Evolutionary conservation across 2,113 vertebrate genomes (phyloP).

Genomic region (Recurvirostra avosetta): DNA sequence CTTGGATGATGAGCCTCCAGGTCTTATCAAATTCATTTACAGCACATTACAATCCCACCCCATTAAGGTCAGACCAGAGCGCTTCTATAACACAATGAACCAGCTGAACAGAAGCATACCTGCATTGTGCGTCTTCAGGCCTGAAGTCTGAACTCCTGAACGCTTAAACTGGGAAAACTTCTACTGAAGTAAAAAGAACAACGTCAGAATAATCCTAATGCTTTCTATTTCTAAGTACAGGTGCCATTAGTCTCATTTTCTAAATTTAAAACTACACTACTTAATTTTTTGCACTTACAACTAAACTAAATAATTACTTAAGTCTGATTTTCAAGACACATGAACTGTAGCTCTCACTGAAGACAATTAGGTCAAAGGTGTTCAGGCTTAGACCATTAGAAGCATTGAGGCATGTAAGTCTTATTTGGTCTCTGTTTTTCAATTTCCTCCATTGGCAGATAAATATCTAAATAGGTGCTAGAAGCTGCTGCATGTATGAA

Average conservation of each 20-base stretch:
- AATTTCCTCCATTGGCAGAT: background rate
- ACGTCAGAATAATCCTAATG: background rate
- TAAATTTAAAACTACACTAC: background rate
- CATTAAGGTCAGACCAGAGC: background rate
- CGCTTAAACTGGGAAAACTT: background rate
- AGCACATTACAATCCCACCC: background rate
- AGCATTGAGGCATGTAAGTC: background rate
- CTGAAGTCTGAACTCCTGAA: background rate
- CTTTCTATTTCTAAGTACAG: background rate
- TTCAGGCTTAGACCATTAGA: background rate
- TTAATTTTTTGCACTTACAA: background rate
- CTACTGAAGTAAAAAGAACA: background rate
- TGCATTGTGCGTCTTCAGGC: rapidly evolving
- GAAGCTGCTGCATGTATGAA: background rate
- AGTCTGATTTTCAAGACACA: background rate
- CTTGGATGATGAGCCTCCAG: background rate
- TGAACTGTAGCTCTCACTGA: background rate
- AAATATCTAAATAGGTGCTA: background rate
- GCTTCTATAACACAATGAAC: background rate
- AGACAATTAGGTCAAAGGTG: background rate
- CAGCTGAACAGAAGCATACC: background rate
- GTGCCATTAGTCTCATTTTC: background rate
- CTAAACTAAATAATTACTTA: background rate
- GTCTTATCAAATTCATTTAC: background rate
- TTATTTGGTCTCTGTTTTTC: background rate